Percentiles rank a stretch among this genome's conserved stretches.
These are phyloP conservation scores for Crossocerus cetratus DNA, from an alignment of 2,888 invertebrate species.

Conservation along the genomic window DNA sequence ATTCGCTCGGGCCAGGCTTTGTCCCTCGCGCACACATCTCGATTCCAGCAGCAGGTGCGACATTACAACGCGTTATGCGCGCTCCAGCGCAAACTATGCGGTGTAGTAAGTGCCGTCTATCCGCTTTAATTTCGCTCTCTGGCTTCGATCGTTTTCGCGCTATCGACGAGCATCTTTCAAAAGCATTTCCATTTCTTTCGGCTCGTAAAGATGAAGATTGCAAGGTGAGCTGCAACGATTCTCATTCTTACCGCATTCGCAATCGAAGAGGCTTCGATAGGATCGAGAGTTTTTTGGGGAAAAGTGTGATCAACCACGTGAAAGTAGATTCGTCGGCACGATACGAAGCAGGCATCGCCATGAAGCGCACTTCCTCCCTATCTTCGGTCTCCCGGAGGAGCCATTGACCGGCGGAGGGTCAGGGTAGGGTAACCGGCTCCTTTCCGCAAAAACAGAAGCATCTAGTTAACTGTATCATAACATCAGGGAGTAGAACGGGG, in stretches of 20 bases:
- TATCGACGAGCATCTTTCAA: no score
- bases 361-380: slow-evolving; percentile 16
- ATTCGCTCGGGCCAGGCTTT: slow-evolving; percentile 55
- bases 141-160: background rate
- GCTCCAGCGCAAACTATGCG: slow-evolving; percentile 30
- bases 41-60: slow-evolving; percentile 53
- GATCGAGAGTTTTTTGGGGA: no score
- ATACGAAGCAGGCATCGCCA: background rate
- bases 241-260: no score
- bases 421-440: slow-evolving; percentile 36
- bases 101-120: slow-evolving; percentile 33
- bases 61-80: slow-evolving; percentile 44
- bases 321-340: no score
- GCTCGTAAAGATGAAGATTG: no score
- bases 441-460: slow-evolving; percentile 28
- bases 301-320: no score
- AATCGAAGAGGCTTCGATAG: no score
- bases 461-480: background rate
- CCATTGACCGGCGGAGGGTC: slow-evolving; percentile 32
- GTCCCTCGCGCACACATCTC: slow-evolving; percentile 40
- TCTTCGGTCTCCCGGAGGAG: slow-evolving; percentile 37
- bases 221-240: no score
- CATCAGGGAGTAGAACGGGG: slow-evolving; percentile 3
- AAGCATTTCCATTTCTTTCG: no score
- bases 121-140: slow-evolving; percentile 38